Percentiles rank a stretch among this genome's conserved stretches.
Evolutionary conservation across 2,888 invertebrate genomes (phyloP).

Genomic region (Drosophila sordidula): DNA sequence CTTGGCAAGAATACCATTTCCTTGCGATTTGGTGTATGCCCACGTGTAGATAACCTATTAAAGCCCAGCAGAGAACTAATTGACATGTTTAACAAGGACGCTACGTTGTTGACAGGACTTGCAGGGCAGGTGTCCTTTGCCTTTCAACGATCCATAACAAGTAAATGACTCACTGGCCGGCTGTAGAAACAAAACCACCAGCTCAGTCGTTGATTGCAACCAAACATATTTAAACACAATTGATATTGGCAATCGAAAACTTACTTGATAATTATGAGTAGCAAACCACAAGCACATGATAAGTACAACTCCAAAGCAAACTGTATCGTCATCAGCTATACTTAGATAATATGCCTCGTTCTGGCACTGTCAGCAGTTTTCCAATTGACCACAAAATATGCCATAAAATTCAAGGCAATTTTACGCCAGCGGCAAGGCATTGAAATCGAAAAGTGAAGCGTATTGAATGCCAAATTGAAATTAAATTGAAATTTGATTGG

Average conservation of each 20-base stretch:
- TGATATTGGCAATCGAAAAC: constrained; percentile 30
- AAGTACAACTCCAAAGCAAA: constrained; percentile 5
- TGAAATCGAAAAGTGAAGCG: constrained; percentile 66
- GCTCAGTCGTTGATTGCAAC: not conserved
- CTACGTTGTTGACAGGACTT: too few species aligned
- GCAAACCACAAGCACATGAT: constrained; percentile 39
- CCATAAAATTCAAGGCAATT: constrained; percentile 55
- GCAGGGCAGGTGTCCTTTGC: too few species aligned
- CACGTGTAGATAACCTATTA: too few species aligned
- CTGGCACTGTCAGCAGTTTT: constrained; percentile 31
- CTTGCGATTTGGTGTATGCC: too few species aligned
- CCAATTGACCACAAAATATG: constrained; percentile 73
- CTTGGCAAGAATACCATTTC: too few species aligned
- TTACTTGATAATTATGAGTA: constrained; percentile 37
- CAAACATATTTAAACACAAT: constrained; percentile 35
- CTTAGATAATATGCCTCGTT: not conserved
- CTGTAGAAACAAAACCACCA: too few species aligned
- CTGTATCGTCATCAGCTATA: constrained; percentile 10
- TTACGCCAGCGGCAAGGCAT: constrained; percentile 45
- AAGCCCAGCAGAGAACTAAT: too few species aligned
- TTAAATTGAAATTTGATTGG: constrained; percentile 71
- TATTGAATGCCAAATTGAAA: constrained; percentile 68
- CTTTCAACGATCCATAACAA: too few species aligned
- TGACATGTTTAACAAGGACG: too few species aligned
- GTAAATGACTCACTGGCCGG: too few species aligned